Percentiles rank a stretch among this genome's conserved stretches.
Evolutionary conservation across 2,888 invertebrate genomes (phyloP).

Genomic region (Drosophila rubida): DNA sequence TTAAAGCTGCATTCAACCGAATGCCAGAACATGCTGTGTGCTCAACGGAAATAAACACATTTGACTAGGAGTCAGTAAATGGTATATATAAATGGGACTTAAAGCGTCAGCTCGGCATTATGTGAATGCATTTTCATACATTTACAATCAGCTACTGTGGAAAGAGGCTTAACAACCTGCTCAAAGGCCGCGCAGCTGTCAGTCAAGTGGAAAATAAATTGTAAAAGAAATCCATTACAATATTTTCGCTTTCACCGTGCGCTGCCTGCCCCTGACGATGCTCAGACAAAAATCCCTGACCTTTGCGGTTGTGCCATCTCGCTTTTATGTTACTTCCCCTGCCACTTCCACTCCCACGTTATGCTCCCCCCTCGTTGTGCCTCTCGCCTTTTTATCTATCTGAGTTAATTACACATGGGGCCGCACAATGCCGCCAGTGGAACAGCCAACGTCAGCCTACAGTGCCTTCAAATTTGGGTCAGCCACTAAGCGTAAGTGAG

Average conservation of each 20-base stretch:
- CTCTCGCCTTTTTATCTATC: constrained; percentile 9
- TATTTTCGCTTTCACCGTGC: constrained; percentile 71
- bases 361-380: not conserved
- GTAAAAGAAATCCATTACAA: constrained; percentile 60
- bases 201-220: constrained; percentile 58
- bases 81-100: constrained; percentile 1
- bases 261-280: not conserved
- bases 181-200: constrained; percentile 43
- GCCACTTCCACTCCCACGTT: not conserved
- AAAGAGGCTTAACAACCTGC: constrained; percentile 52
- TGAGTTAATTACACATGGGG: constrained; percentile 69
- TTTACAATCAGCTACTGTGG: constrained; percentile 18
- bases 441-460: constrained; percentile 8
- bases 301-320: constrained; percentile 61
- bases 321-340: not conserved
- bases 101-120: constrained; percentile 2
- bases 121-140: constrained; percentile 30
- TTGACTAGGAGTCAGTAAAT: not conserved
- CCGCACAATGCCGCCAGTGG: not conserved
- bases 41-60: not conserved
- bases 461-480: constrained; percentile 68
- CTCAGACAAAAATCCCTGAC: constrained; percentile 68
- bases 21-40: not conserved
- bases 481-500: constrained; percentile 78
- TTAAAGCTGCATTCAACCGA: no score